Evolutionary conservation across 2,888 invertebrate genomes (phyloP).

Genomic region (Lochmaea capreae): DNA sequence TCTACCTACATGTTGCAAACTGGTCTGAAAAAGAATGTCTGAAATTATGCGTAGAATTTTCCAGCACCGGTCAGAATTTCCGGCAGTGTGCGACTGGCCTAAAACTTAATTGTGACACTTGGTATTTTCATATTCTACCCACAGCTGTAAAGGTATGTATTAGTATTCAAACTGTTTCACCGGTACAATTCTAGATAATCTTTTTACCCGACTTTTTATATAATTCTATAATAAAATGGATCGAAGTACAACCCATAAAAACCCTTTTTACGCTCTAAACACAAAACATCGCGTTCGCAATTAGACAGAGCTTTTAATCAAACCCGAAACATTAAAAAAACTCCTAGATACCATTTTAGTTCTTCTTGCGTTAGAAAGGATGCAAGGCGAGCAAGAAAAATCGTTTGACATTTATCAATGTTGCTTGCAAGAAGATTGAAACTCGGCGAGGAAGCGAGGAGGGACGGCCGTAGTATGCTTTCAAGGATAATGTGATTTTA

Average conservation of each 20-base stretch:
- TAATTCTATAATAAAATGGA: not conserved
- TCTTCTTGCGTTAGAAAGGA: slow-evolving; percentile 61
- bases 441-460: slow-evolving; percentile 57
- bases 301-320: slow-evolving; percentile 59
- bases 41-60: no score
- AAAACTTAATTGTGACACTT: no score
- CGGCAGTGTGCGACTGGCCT: no score
- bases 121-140: no score
- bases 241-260: slow-evolving; percentile 14
- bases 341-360: slow-evolving; percentile 57
- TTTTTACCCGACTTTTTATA: not conserved
- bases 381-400: slow-evolving; percentile 68
- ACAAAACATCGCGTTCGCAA: slow-evolving; percentile 47
- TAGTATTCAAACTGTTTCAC: no score
- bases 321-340: slow-evolving; percentile 52
- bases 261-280: slow-evolving; percentile 6
- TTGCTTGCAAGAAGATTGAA: slow-evolving; percentile 65
- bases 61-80: no score
- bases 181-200: not conserved
- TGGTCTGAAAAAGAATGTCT: no score
- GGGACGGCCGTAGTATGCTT: slow-evolving; percentile 45
- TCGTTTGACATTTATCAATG: slow-evolving; percentile 69
- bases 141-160: no score
- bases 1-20: no score
- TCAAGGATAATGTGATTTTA: slow-evolving; percentile 63